phyloP scores from a whole-genome alignment of 2,797 vertebrate species.

The Phataginus tetradactyla region DNA sequence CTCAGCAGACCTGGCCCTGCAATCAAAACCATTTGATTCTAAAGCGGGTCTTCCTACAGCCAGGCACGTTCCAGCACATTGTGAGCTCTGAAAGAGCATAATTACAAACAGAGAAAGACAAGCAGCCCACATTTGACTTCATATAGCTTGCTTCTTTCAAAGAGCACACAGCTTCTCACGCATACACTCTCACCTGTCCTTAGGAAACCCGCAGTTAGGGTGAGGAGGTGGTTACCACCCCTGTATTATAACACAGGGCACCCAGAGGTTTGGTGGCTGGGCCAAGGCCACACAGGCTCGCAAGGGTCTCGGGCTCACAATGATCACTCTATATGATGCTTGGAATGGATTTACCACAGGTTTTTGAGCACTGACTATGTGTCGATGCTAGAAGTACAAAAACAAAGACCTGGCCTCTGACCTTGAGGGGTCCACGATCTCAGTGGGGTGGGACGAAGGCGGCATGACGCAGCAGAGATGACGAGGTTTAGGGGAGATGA shows the following conservation, averaged over 20 bases:
- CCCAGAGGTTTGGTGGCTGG: not conserved
- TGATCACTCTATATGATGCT: not conserved
- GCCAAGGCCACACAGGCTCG: not conserved
- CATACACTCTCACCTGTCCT: not conserved
- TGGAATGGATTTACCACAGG: not conserved
- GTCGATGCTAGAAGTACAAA: not conserved
- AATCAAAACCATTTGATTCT: slow-evolving; percentile 60
- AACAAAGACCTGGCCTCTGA: not conserved
- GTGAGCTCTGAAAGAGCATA: slow-evolving; percentile 51
- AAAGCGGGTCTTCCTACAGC: slow-evolving; percentile 51
- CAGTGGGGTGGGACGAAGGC: fast-evolving
- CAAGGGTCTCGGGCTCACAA: not conserved
- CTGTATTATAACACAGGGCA: fast-evolving
- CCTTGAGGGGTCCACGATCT: not conserved
- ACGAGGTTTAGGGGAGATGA: not conserved
- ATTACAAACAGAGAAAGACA: slow-evolving; percentile 63
- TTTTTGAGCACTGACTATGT: not conserved
- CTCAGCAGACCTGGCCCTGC: slow-evolving; percentile 60
- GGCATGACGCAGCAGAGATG: not conserved
- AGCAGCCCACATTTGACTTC: not conserved
- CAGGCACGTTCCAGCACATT: slow-evolving; percentile 61
- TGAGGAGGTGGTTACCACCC: not conserved
- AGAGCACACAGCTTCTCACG: not conserved
- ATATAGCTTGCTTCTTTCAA: not conserved
- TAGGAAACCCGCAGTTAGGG: not conserved